phyloP scores from a whole-genome alignment of 2,797 vertebrate genomes.

The Sitta carolinensis region DNA sequence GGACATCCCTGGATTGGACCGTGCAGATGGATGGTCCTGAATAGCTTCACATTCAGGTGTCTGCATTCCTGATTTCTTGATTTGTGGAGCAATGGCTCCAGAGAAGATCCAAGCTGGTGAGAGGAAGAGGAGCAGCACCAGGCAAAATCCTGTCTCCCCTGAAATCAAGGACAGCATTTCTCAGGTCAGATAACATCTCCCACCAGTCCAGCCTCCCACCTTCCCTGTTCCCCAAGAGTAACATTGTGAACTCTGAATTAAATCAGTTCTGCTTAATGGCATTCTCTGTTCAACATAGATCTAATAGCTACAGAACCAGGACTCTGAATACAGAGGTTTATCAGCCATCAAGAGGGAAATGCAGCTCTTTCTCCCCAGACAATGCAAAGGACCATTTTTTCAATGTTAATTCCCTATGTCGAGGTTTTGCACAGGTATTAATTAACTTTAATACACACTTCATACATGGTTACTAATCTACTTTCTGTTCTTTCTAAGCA shows the following conservation, averaged over 20 bases:
- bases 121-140: background rate
- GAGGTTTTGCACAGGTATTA: background rate
- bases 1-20: fast-evolving
- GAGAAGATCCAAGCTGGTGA: background rate
- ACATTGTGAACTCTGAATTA: background rate
- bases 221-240: background rate
- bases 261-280: background rate
- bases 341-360: background rate
- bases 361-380: background rate
- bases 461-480: background rate
- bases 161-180: background rate
- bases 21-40: background rate
- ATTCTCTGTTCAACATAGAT: background rate
- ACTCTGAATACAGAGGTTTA: background rate
- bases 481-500: background rate
- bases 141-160: fast-evolving
- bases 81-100: background rate
- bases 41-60: background rate
- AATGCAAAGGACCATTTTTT: background rate
- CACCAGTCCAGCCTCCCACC: background rate
- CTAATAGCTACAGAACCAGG: background rate
- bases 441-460: background rate
- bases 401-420: background rate
- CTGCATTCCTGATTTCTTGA: background rate
- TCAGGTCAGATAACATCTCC: background rate